These are phyloP conservation scores for Trialeurodes vaporariorum DNA, from an alignment of 1,140 invertebrate species.

Conservation along the genomic window DNA sequence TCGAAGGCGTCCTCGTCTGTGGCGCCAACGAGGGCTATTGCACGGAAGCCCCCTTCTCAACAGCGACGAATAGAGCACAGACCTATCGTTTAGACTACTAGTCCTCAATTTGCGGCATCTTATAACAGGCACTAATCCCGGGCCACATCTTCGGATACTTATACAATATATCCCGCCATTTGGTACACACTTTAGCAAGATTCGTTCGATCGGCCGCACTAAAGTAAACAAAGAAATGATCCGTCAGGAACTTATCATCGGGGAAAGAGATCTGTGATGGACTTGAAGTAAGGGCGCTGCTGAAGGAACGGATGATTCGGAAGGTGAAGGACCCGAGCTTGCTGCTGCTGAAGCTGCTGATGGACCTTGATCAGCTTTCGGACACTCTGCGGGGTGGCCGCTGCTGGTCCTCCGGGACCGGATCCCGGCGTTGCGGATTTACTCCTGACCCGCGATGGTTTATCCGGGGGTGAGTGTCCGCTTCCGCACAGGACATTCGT, in stretches of 20 bases:
- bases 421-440: constrained; percentile 27
- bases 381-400: constrained; percentile 37
- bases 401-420: constrained; percentile 21
- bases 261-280: constrained; percentile 55
- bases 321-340: background rate
- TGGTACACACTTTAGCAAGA: constrained; percentile 67
- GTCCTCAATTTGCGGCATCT: constrained; percentile 65
- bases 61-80: constrained; percentile 67
- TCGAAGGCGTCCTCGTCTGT: constrained; percentile 80
- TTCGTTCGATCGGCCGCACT: constrained; percentile 58
- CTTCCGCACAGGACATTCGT: constrained; percentile 69
- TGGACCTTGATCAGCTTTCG: constrained; percentile 17
- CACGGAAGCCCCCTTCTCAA: constrained; percentile 78
- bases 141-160: constrained; percentile 70
- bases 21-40: constrained; percentile 67
- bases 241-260: constrained; percentile 68
- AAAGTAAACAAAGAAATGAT: constrained; percentile 74
- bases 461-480: constrained; percentile 22
- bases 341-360: constrained; percentile 16
- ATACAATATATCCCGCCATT: constrained; percentile 79
- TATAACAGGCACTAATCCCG: constrained; percentile 65
- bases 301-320: background rate
- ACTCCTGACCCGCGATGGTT: constrained; percentile 18
- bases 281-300: background rate
- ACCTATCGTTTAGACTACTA: constrained; percentile 49